phyloP scores from a whole-genome alignment of 2,797 vertebrate genomes.

The Melanogrammus aeglefinus region DNA sequence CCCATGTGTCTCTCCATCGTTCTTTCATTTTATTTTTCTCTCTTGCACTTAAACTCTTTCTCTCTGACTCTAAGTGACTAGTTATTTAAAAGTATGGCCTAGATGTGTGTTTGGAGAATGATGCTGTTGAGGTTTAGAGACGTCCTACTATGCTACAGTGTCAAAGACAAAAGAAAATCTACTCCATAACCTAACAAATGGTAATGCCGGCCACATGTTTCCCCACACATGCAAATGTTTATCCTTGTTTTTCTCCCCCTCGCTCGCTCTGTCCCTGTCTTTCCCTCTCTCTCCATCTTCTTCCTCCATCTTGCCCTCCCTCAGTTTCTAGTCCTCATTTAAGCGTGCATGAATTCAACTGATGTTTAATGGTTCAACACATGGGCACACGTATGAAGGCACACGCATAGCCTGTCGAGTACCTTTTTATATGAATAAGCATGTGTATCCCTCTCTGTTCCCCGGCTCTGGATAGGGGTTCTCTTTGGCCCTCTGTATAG shows the following conservation, averaged over 20 bases:
- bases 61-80: constrained; percentile 1
- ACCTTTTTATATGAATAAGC: not conserved
- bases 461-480: constrained; percentile 13
- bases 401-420: not conserved
- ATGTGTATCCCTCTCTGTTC: constrained; percentile 9
- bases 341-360: constrained; percentile 30
- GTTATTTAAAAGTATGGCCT: not conserved
- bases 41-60: constrained; percentile 22
- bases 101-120: constrained; percentile 6
- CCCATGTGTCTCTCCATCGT: not conserved
- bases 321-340: not conserved
- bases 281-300: constrained; percentile 25
- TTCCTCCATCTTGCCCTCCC: constrained; percentile 25
- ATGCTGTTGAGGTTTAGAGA: not conserved
- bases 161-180: constrained; percentile 37
- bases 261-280: constrained; percentile 18
- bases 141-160: not conserved
- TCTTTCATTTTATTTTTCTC: constrained; percentile 29
- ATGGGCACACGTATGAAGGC: not conserved
- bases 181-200: constrained; percentile 39
- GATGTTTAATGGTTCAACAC: not conserved
- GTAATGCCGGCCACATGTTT: constrained; percentile 68
- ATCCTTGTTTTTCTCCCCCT: constrained; percentile 38
- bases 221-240: constrained; percentile 66
- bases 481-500: constrained; percentile 21